Base-by-base conservation (phyloP, 2,797 vertebrate species). In the Bovichtus variegatus region DNA sequence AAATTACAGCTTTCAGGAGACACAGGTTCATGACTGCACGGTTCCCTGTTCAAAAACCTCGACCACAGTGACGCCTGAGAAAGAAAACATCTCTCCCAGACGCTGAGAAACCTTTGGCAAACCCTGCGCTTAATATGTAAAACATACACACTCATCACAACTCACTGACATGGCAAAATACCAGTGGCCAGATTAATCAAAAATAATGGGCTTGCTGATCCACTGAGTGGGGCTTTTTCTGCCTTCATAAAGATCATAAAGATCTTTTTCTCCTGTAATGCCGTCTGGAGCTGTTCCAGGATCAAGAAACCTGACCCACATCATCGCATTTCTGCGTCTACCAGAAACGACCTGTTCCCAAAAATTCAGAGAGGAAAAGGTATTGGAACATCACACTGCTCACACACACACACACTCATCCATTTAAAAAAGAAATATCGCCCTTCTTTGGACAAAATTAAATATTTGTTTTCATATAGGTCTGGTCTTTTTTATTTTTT, bases 111-210 rank as follows among this genome's bases (percentile, higher is more conserved):
- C 86, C 87, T 86, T 86, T 92, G 91, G 88, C 85, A 86, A 91
- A 91, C 87, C 90, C 77, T 71, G 53, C 3, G 9, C 74, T 75
- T 92, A 89, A 92, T 89, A 92, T 90, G 82, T 92, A 87, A 91
- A 93, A 83, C 91, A 91, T 62, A 91, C 91, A 92, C 76, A 84
- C 89, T 75, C 88, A 81, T 91, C 84, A 84, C 65, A 54, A 71
- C 55, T 67, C 75, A 89, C 75, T 70, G 83, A 86, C 89, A 90
- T 81, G 49, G 82, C 71, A 82, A 90, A n/a, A 94, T 91, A 82
- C 87, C 90, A 66, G 83, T 71, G 83, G 91, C 76, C 87, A 86
- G 78, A 92, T 92, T 86, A 73, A 93, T 93, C 88, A 92, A 87
- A 92, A 85, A 79, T 88, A 93, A 92, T 91, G 66, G 86, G 75